Conservation (phyloP, 2,888 invertebrate species). For the Coremacera marginata region DNA sequence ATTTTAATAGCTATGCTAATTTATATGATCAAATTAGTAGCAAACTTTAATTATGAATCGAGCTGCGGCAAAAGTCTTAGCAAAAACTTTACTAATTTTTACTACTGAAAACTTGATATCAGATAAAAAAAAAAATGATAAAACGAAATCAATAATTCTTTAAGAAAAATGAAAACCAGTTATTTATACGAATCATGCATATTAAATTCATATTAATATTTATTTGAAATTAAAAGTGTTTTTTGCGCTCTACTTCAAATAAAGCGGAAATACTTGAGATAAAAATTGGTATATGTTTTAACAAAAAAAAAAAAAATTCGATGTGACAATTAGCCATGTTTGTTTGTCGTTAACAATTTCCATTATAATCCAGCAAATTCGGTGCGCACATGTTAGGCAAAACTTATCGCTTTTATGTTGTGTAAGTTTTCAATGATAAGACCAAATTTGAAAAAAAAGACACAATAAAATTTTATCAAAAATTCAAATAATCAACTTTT, state of each 20-base stretch:
- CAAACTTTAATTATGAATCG: neutral
- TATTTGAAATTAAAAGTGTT: neutral
- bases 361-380: too few relatives aligned
- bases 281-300: neutral
- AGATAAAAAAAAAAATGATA: too few relatives aligned
- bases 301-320: neutral
- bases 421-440: neutral
- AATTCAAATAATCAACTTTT: neutral
- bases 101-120: too few relatives aligned
- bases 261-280: neutral
- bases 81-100: neutral
- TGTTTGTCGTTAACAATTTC: too few relatives aligned
- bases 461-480: neutral
- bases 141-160: too few relatives aligned
- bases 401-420: neutral
- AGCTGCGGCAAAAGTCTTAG: neutral
- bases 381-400: too few relatives aligned
- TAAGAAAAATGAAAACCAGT: neutral
- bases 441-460: neutral
- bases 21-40: too few relatives aligned
- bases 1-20: neutral
- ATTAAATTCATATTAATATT: neutral
- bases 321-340: neutral
- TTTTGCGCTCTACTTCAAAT: neutral
- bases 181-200: neutral